These are phyloP conservation scores for Ailurus styani DNA, from an alignment of 2,113 vertebrate species.

Conservation along the genomic window DNA sequence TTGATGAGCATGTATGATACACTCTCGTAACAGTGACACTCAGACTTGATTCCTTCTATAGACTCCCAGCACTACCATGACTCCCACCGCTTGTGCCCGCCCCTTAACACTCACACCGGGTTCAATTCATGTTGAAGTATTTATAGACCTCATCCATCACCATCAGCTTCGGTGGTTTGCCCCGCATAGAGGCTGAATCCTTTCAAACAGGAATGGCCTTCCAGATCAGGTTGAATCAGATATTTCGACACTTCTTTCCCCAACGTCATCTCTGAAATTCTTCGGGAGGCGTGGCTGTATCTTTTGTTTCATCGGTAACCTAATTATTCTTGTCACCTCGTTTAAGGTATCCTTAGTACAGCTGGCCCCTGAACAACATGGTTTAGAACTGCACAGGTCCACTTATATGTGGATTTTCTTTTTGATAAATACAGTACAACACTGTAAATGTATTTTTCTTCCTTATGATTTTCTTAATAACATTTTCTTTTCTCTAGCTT, in stretches of 20 bases:
- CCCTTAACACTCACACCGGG: not conserved
- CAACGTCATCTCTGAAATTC: not conserved
- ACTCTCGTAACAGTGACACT: too few species aligned
- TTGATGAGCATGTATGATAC: not conserved
- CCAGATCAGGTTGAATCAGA: not conserved
- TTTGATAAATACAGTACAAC: not conserved
- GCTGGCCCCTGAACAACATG: not conserved
- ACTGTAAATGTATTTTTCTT: not conserved
- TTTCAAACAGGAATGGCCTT: not conserved
- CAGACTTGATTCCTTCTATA: not conserved
- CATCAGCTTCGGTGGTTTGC: too few species aligned
- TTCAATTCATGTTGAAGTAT: not conserved
- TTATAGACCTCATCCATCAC: not conserved
- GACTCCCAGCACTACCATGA: accelerated
- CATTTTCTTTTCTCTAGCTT: not conserved
- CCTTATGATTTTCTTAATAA: not conserved
- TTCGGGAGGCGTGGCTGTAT: not conserved
- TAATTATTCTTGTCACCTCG: not conserved
- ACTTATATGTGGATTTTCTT: not conserved
- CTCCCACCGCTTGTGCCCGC: accelerated
- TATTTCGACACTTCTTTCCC: not conserved
- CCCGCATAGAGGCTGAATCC: not conserved
- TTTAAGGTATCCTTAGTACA: not conserved
- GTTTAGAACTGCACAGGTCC: not conserved
- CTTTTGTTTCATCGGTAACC: not conserved